Percentiles rank a stretch among this genome's conserved stretches.
These are phyloP conservation scores for Dasyprocta punctata DNA, from an alignment of 2,113 vertebrate species.

Conservation along the genomic window DNA sequence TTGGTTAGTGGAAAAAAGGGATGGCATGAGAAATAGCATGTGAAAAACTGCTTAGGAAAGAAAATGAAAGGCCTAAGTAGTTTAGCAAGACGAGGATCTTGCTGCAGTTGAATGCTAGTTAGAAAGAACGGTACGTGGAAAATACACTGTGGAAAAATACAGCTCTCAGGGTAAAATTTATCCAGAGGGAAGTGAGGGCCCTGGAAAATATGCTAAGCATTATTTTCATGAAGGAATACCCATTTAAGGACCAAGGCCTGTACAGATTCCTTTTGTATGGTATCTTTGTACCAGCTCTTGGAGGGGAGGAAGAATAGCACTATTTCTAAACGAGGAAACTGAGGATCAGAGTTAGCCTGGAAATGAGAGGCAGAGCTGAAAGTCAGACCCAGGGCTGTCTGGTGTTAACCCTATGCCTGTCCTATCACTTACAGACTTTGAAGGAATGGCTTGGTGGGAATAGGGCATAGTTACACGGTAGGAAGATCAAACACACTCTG, in stretches of 20 bases:
- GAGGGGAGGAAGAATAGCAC: background rate
- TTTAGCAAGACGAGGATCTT: background rate
- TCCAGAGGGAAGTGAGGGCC: background rate
- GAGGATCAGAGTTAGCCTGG: background rate
- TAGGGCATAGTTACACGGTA: background rate
- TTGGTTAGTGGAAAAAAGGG: background rate
- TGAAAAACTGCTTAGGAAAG: background rate
- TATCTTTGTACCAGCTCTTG: background rate
- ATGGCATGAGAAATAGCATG: background rate
- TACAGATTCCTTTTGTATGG: background rate
- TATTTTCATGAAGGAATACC: background rate
- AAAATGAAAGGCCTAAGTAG: background rate
- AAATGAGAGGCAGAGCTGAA: background rate
- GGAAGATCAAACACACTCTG: background rate
- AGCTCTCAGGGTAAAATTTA: background rate
- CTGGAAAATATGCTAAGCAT: background rate
- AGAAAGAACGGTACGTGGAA: background rate
- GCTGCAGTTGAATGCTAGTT: background rate
- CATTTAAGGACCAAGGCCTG: background rate
- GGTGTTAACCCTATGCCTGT: background rate
- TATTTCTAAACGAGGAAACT: background rate
- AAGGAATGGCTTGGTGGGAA: background rate
- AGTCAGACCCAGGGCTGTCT: background rate
- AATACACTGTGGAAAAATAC: background rate
- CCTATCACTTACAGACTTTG: background rate